These are phyloP conservation scores for Drosophila leonis DNA, from an alignment of 2,888 invertebrate genomes.

Conservation along the genomic window DNA sequence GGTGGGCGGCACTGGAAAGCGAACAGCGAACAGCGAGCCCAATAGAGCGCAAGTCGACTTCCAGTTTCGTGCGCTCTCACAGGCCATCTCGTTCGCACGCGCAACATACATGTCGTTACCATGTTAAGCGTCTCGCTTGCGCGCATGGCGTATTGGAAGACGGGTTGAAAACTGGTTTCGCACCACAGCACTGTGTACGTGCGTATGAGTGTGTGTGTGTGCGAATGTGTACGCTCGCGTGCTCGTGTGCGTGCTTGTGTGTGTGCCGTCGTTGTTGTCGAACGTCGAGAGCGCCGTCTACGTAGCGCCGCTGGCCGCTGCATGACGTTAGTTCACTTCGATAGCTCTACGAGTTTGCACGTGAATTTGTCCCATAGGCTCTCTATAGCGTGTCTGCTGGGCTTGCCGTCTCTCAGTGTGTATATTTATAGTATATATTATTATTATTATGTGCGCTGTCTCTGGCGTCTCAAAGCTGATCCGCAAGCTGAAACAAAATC, in stretches of 20 bases:
- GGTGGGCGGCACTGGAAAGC: conserved; percentile 83
- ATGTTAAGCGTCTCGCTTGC: conserved; percentile 44
- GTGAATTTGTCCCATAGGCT: conserved; percentile 82
- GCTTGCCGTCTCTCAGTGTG: conserved; percentile 45
- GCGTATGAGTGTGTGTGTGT: conserved; percentile 16
- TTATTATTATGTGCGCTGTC: conserved; percentile 47
- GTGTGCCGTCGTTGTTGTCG: conserved; percentile 36
- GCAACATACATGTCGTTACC: conserved; percentile 3
- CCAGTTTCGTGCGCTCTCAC: conserved; percentile 61
- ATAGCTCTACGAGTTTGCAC: conserved; percentile 86
- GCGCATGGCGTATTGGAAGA: conserved; percentile 53
- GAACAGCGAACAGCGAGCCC: conserved; percentile 53
- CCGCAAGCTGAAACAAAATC: conserved; percentile 36
- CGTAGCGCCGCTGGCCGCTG: conserved; percentile 82
- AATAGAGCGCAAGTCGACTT: conserved; percentile 80
- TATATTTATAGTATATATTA: conserved; percentile 34
- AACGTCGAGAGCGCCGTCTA: conserved; percentile 76
- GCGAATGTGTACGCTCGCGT: conserved; percentile 1
- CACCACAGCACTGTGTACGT: conserved; percentile 7
- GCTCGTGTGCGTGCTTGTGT: conserved; percentile 6
- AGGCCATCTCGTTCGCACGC: conserved; percentile 42
- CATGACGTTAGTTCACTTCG: conserved; percentile 86
- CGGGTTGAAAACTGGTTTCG: conserved; percentile 76
- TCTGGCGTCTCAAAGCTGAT: conserved; percentile 37
- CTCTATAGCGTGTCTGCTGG: conserved; percentile 44